Evolutionary conservation across 2,113 vertebrate genomes (phyloP), one percentile per base, ranked within the genome.

Genomic region (Microtus montanus): DNA sequence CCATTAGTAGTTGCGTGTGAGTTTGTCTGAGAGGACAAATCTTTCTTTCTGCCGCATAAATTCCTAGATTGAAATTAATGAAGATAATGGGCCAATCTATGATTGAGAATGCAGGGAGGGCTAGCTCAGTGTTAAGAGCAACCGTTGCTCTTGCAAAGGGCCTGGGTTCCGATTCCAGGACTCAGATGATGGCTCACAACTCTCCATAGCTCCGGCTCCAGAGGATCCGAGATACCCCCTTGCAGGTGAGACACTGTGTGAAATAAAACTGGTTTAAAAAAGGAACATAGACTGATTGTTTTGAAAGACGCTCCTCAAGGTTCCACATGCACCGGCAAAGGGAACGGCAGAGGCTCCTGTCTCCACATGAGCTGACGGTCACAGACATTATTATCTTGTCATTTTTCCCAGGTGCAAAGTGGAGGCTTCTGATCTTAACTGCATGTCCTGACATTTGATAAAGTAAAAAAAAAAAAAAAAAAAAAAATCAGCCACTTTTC

Each of bases 71-170:
- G 75, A 70, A 30, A 90, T 77, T 68, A 24, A 35, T 22, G 9
- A 41, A 35, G 17, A 61, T 74, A 75, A 91, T 84, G 70, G 4
- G 1, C 49, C 24, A 5, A 61, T 17, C 38, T 93, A 5, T 74
- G 77, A 70, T 75, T 92, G 68, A 95, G 68, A 8, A 68, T 63
- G 35, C 11, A 79, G 68, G 66, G 82, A 79, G 68, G 66, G 82
- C 11, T 33, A 5, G 26, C 17, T 63, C 41, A 71, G 49, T 1
- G 20, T 26, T 9, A 15, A 63, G 80, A 63, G 24, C 58, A 63
- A 38, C 2, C 28, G 2, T 0, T 83, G 54, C 14, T 63, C 24
- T 30, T 83, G n/a, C 58, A 41, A 13, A 17, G 80, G 58, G 3
- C n/a, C 24, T n/a, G 20, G n/a, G n/a, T 63, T 83, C n/a, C 7